Base-by-base conservation (phyloP, 2,113 vertebrate genomes). In the Tetrax tetrax region DNA sequence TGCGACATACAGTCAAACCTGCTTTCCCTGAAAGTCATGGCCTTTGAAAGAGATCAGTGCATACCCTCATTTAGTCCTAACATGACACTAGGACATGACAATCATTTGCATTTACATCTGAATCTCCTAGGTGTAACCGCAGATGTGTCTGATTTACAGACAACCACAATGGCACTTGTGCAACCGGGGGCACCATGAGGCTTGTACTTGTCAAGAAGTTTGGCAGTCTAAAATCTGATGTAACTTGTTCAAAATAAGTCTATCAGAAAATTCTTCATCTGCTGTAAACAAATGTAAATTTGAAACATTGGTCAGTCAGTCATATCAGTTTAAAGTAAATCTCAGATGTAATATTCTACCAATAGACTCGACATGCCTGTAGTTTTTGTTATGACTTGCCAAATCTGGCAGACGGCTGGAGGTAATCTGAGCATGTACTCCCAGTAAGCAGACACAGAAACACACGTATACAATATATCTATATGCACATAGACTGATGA, bases 381-480 rank as follows among this genome's bases (percentile, higher is more conserved):
- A 4, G 0, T 27, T 85, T 91, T 71, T 56, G 17, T 57, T 28
- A 48, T 14, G 15, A 37, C 8, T 47, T 83, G 29, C 17, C 48
- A 66, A 7, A 48, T 50, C 21, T 29, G 23, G 14, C 5, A 35
- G 29, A 25, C 1, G 4, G 5, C 4, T 31, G 15, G 7, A 57
- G 17, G 2, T 50, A 23, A 19, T 14, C 33, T 79, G 33, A 29
- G 20, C 19, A 60, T 3, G 2, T n/a, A 11, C 1, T 69, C 4
- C 2, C 25, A 33, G 13, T n/a, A 60, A 59, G 12, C 18, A 54
- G 4, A 24, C 11, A 31, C 3, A 47, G 28, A 57, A 70, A 2
- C 10, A 72, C 8, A 33, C 0, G 0, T 14, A 14, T 11, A 10
- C 6, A 45, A 20, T 59, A 25, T 17, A 22, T 7, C 22, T 43